Conservation (phyloP, 2,888 invertebrate genomes). For the Bursaphelenchus okinawaensis region DNA sequence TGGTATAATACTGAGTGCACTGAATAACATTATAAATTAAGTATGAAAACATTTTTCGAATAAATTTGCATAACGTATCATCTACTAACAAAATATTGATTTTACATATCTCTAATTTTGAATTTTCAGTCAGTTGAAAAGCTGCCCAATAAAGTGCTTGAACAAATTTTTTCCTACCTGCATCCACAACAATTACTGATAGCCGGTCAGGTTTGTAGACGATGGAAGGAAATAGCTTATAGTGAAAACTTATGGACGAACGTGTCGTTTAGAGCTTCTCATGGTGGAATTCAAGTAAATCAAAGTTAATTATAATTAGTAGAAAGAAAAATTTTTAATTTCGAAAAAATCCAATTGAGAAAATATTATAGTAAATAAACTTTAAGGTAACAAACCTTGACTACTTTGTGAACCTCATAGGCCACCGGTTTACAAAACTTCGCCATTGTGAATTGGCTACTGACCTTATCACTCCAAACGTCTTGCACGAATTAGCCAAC, state of each 20-base stretch:
- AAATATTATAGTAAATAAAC: too few species aligned
- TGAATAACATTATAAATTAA: too few species aligned
- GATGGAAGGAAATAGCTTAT: conserved; percentile 91
- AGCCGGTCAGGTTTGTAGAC: conserved; percentile 79
- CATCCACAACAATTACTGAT: conserved; percentile 71
- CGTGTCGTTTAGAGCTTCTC: conserved; percentile 90
- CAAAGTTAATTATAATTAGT: too few species aligned
- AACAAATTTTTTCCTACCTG: conserved; percentile 87
- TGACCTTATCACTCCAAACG: conserved; percentile 89
- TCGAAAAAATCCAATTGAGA: too few species aligned
- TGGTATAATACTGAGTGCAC: too few species aligned
- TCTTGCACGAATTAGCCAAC: conserved; percentile 89
- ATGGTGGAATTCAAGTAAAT: conserved; percentile 85
- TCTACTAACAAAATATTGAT: too few species aligned
- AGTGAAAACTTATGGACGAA: conserved; percentile 87
- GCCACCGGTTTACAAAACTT: conserved; percentile 73
- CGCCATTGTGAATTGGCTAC: conserved; percentile 88
- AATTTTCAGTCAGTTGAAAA: conserved; percentile 61
- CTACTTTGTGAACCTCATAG: conserved; percentile 44
- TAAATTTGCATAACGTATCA: too few species aligned
- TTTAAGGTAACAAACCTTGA: conserved; percentile 46
- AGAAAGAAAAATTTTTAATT: too few species aligned
- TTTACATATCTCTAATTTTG: too few species aligned
- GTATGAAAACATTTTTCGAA: too few species aligned
- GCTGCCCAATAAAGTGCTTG: conserved; percentile 88